Percentiles rank a stretch among this genome's conserved stretches.
These are phyloP conservation scores for Ectemnius continuus DNA, from an alignment of 2,888 invertebrate species.

Conservation along the genomic window DNA sequence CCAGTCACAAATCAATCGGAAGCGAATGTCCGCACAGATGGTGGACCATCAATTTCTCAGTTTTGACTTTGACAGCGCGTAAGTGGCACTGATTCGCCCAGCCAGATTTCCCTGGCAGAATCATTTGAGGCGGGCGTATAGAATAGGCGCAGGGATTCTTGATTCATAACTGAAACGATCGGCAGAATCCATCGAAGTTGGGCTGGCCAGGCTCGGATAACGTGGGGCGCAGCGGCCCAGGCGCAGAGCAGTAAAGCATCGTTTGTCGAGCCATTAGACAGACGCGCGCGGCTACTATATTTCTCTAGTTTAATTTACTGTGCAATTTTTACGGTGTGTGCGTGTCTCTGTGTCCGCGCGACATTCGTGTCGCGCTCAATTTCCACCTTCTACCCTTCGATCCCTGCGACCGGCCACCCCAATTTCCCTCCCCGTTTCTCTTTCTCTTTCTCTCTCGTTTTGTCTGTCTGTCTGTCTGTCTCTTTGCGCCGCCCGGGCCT, in stretches of 20 bases:
- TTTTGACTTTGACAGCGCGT: too few species aligned
- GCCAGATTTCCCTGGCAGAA: too few species aligned
- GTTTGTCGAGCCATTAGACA: constrained; percentile 61
- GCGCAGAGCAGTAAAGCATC: constrained; percentile 51
- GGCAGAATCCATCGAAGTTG: constrained; percentile 16
- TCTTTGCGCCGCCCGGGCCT: not conserved
- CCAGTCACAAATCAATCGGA: too few species aligned
- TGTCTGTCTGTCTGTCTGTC: too few species aligned
- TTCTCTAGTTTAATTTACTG: constrained; percentile 60
- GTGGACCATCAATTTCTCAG: too few species aligned
- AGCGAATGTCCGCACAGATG: too few species aligned
- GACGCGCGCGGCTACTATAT: constrained; percentile 42
- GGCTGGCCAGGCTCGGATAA: constrained; percentile 28
- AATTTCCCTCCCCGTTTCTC: not conserved
- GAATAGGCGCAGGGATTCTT: constrained; percentile 8
- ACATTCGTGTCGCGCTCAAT: too few species aligned
- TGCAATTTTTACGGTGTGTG: constrained; percentile 54
- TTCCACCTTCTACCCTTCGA: too few species aligned
- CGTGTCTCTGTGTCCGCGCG: too few species aligned
- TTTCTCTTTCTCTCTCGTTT: not conserved
- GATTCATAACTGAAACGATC: not conserved
- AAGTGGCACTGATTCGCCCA: too few species aligned
- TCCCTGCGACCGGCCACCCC: not conserved
- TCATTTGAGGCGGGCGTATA: too few species aligned
- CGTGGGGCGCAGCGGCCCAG: constrained; percentile 39